A percentile compares a stretch with the other conserved stretches of the same genome.
These are phyloP conservation scores for Epiblema foenella DNA, from an alignment of 2,888 invertebrate genomes.

Conservation along the genomic window DNA sequence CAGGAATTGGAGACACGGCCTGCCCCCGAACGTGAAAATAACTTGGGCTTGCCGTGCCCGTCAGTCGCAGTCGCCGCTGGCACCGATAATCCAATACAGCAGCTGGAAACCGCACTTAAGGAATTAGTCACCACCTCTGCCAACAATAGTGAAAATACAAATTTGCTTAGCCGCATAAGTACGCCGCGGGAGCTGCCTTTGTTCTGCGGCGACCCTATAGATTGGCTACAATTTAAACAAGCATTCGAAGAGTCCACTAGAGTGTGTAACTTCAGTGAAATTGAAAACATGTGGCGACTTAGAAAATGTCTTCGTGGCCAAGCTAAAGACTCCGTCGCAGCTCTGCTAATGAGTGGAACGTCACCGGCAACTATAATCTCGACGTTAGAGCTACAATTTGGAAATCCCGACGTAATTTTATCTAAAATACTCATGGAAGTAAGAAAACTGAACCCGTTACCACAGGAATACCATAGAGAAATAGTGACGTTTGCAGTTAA, in stretches of 20 bases:
- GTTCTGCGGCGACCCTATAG: constrained; percentile 49
- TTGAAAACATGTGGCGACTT: constrained; percentile 50
- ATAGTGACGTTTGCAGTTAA: constrained; percentile 12
- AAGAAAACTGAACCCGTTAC: constrained; percentile 45
- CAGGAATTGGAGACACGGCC: neutral
- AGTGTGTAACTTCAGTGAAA: constrained; percentile 47
- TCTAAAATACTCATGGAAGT: constrained; percentile 45
- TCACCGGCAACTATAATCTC: constrained; percentile 45
- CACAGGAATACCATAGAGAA: constrained; percentile 24
- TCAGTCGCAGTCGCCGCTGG: constrained; percentile 3
- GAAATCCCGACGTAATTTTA: constrained; percentile 49
- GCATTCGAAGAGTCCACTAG: constrained; percentile 49
- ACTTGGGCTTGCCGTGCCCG: neutral
- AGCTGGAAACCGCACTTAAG: constrained; percentile 44
- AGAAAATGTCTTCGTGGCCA: constrained; percentile 49
- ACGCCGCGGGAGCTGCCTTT: constrained; percentile 46
- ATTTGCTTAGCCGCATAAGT: constrained; percentile 44
- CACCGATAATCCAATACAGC: constrained; percentile 29
- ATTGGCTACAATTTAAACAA: constrained; percentile 50
- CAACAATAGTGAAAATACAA: neutral
- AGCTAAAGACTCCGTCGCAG: constrained; percentile 49
- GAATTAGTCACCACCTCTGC: constrained; percentile 33
- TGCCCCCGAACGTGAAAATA: neutral
- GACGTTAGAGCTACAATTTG: constrained; percentile 49
- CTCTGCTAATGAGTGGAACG: constrained; percentile 46